Conservation (phyloP, 1,140 invertebrate species). For the Drosophila nasuta region DNA sequence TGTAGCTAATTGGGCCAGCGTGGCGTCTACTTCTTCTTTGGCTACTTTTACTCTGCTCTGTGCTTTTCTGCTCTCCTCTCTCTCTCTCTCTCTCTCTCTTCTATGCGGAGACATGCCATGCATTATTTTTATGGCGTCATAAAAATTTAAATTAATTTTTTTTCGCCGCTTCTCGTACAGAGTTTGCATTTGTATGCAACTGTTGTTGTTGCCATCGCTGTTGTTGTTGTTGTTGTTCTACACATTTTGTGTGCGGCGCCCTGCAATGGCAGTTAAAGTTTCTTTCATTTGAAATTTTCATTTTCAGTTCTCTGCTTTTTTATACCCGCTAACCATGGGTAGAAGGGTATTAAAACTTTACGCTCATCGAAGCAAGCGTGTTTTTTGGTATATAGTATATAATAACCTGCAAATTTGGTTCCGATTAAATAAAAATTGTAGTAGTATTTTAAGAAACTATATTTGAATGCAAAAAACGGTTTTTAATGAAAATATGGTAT, state of each 20-base stretch:
- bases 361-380: no score
- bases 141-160: conserved; percentile 80
- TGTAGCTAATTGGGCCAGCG: conserved; percentile 72
- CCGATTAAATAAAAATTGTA: no score
- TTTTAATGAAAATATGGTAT: no score
- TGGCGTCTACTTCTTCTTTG: conserved; percentile 56
- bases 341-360: no score
- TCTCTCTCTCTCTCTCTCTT: conserved; percentile 4
- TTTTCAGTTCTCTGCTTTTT: neutral
- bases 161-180: conserved; percentile 24
- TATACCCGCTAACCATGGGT: no score
- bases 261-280: conserved; percentile 33
- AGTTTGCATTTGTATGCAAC: conserved; percentile 61
- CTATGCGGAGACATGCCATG: conserved; percentile 60
- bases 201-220: conserved; percentile 45
- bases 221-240: conserved; percentile 28
- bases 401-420: no score
- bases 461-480: no score
- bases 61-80: neutral
- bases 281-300: conserved; percentile 47
- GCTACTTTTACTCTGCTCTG: neutral
- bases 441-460: no score
- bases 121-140: conserved; percentile 78
- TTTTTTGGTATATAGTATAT: no score
- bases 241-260: conserved; percentile 5